Evolutionary conservation across 2,797 vertebrate species (phyloP).

Genomic region (Gobio occitaniae): DNA sequence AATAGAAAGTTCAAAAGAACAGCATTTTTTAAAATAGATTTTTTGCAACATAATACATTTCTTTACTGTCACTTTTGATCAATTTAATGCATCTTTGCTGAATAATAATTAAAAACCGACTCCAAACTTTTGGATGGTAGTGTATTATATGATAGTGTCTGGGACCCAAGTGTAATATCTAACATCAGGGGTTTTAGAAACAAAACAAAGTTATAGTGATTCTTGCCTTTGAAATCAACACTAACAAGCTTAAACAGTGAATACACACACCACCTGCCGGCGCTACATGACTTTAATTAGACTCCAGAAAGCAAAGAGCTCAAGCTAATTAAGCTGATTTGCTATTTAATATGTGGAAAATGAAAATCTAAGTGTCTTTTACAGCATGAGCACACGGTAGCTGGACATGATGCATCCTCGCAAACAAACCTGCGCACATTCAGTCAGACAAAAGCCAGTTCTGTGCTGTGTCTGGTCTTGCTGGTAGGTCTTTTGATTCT

Average conservation of each 20-base stretch:
- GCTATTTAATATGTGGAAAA: constrained; percentile 7
- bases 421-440: neutral
- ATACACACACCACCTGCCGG: neutral
- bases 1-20: neutral
- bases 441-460: neutral
- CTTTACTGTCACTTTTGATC: no score
- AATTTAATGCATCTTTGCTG: no score
- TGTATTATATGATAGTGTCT: neutral
- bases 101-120: no score
- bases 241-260: constrained; percentile 12
- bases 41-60: no score
- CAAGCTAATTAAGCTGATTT: neutral
- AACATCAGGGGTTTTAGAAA: neutral
- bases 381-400: neutral
- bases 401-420: neutral
- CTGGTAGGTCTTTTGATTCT: constrained; percentile 29
- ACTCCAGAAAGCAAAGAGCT: constrained; percentile 6
- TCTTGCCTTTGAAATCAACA: constrained; percentile 1
- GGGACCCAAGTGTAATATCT: neutral
- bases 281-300: constrained; percentile 9
- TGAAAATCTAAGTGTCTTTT: neutral
- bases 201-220: neutral
- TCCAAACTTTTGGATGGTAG: neutral
- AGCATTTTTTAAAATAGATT: neutral
- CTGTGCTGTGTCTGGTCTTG: neutral